A percentile compares a stretch with the other conserved stretches of the same genome.
phyloP scores from a whole-genome alignment of 2,888 invertebrate species.

The Scaptomyza cyrtandrae region DNA sequence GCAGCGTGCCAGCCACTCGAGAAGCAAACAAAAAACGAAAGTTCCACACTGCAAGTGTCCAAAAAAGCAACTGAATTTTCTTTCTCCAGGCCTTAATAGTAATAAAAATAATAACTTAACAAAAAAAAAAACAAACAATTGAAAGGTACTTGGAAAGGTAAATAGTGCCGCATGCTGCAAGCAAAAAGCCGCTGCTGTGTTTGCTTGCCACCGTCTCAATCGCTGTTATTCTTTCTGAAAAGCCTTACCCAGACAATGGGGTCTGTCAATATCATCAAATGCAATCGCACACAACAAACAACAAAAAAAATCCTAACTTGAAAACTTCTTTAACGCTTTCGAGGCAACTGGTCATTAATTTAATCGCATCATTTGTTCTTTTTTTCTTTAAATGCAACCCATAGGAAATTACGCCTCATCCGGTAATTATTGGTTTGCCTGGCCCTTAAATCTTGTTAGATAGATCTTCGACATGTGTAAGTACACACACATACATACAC shows the following conservation, averaged over 20 bases:
- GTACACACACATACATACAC: conserved; percentile 20
- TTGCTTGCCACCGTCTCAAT: conserved; percentile 38
- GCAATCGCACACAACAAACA: conserved; percentile 45
- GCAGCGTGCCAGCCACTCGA: conserved; percentile 59
- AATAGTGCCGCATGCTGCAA: conserved; percentile 31
- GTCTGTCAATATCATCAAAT: conserved; percentile 52
- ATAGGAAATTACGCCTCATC: conserved; percentile 75
- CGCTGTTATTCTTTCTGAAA: conserved; percentile 47
- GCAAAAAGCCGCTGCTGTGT: conserved; percentile 8
- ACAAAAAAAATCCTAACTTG: conserved; percentile 14
- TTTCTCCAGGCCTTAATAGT: conserved; percentile 48
- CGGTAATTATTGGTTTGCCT: conserved; percentile 74
- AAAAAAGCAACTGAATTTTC: conserved; percentile 43
- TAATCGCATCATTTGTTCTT: conserved; percentile 66
- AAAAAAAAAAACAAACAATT: conserved; percentile 51
- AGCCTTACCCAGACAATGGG: conserved; percentile 25
- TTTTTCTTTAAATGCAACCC: conserved; percentile 53
- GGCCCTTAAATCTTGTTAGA: conserved; percentile 70
- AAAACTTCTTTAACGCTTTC: conserved; percentile 55
- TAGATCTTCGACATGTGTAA: conserved; percentile 57
- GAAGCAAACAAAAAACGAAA: conserved; percentile 71
- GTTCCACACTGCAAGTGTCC: conserved; percentile 65
- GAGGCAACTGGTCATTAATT: conserved; percentile 57
- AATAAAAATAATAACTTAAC: conserved; percentile 13
- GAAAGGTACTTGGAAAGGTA: conserved; percentile 72